Conservation (phyloP, 1,140 invertebrate genomes). For the Archegozetes longisetosus region DNA sequence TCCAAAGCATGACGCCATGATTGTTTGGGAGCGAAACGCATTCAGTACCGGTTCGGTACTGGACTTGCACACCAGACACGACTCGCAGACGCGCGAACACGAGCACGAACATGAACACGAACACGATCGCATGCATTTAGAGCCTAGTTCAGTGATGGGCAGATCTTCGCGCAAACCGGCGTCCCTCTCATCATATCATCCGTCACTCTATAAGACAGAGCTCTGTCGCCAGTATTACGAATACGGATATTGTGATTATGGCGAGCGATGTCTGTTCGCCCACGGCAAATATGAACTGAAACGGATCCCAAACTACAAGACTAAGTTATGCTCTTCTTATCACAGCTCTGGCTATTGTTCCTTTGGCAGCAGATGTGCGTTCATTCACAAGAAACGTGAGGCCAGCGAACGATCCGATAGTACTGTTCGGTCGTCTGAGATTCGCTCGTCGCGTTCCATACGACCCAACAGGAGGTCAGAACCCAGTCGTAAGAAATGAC, state of each 20-base stretch:
- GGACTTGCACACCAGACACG: neutral
- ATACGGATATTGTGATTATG: constrained; percentile 11
- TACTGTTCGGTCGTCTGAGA: neutral
- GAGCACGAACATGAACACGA: neutral
- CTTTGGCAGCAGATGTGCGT: constrained; percentile 5
- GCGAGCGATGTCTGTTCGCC: constrained; percentile 6
- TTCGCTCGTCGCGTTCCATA: neutral
- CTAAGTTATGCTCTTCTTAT: neutral
- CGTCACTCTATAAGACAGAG: constrained; percentile 12
- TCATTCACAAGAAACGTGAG: neutral
- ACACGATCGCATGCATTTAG: neutral
- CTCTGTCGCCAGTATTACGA: constrained; percentile 12
- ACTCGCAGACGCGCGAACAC: neutral
- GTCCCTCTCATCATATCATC: neutral
- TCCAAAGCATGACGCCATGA: constrained; percentile 10
- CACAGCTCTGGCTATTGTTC: constrained; percentile 1
- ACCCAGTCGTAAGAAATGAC: neutral
- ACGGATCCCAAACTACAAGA: constrained; percentile 2
- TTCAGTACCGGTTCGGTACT: constrained; percentile 7
- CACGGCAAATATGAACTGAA: constrained; percentile 13
- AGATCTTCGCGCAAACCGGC: neutral
- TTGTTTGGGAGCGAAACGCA: constrained; percentile 9
- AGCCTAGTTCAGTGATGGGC: neutral
- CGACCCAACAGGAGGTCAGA: neutral
- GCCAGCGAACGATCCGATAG: neutral